Evolutionary conservation across 2,113 vertebrate species (phyloP).

Genomic region (Engraulis encrasicolus): DNA sequence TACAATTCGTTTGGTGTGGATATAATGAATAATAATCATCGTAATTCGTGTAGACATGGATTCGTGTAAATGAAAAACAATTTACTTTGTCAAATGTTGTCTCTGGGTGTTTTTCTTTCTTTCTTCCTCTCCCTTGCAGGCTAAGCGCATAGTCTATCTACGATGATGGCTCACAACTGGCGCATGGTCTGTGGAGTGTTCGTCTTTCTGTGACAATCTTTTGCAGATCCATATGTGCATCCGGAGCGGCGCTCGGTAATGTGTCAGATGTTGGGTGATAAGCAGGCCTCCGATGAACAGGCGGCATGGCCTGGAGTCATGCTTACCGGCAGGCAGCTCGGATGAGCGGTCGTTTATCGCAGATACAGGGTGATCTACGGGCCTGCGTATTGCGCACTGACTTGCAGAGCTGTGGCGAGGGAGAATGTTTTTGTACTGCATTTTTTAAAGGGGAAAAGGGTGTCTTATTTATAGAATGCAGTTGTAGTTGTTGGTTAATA

Average conservation of each 20-base stretch:
- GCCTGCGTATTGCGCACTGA: neutral
- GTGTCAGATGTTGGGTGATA: constrained; percentile 17
- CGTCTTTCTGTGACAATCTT: constrained; percentile 21
- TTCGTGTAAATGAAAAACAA: constrained; percentile 1
- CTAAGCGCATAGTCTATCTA: neutral
- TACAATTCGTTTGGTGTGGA: neutral
- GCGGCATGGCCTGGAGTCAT: constrained; percentile 19
- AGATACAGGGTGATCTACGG: constrained; percentile 37
- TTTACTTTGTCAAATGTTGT: constrained; percentile 15
- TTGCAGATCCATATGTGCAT: constrained; percentile 23
- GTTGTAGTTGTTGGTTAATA: too few relatives aligned
- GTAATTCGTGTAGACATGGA: neutral
- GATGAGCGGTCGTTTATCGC: constrained; percentile 24
- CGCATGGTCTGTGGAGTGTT: constrained; percentile 13
- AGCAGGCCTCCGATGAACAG: constrained; percentile 26
- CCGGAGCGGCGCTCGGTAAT: neutral
- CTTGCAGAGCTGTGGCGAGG: neutral
- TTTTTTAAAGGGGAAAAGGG: too few relatives aligned
- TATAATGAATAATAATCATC: constrained; percentile 22
- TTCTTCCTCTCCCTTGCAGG: neutral
- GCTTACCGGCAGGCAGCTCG: constrained; percentile 25
- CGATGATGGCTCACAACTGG: constrained; percentile 21
- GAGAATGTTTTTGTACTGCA: neutral
- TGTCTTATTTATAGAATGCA: too few relatives aligned
- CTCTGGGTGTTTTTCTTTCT: neutral